Base-by-base conservation (phyloP, 1,140 invertebrate species). In the Lasaia peninsularis region DNA sequence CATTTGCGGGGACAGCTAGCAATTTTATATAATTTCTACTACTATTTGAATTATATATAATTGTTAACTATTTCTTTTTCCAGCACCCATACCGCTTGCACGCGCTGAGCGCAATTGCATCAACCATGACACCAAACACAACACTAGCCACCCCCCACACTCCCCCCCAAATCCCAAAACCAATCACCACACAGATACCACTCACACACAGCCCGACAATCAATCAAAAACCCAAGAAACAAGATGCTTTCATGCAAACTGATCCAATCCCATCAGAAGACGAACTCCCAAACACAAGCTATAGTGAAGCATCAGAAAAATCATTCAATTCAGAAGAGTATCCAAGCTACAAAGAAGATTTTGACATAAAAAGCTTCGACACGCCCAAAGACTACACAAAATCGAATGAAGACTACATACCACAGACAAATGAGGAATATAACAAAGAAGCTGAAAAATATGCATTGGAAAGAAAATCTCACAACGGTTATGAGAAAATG, bases 241-340 rank as follows among this genome's bases (percentile, higher is more conserved):
- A 87, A 33, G 85, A 88, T 52, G 85, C 85, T 0, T 71, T 80
- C 5, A 88, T 88, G 82, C 85, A 88, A 69, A 88, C 85, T 0
- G 85, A 88, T 31, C 85, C 85, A 0, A 63, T 86, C 9, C 61
- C 64, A 0, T 68, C 67, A 0, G 82, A 88, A 32, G 85, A 85
- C 0, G 84, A 86, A 3, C 12, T 75, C 63, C 63, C 71, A 11
- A 60, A 71, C 56, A 31, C 53, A n/a, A 75, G 62, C 1, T 81
- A 71, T 34, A 72, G 63, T 28, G 80, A 80, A 5, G 31, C 64
- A 0, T 74, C 73, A 9, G 76, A 83, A 2, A 78, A 74, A 44
- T 72, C 68, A 0, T 69, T 63, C 40, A 59, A 63, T n/a, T 55
- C 65, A 0, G 68, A 71, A 9, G 51, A 62, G 7, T 70, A 66